Conservation (phyloP, 2,797 vertebrate species). For the Etheostoma nigrum region DNA sequence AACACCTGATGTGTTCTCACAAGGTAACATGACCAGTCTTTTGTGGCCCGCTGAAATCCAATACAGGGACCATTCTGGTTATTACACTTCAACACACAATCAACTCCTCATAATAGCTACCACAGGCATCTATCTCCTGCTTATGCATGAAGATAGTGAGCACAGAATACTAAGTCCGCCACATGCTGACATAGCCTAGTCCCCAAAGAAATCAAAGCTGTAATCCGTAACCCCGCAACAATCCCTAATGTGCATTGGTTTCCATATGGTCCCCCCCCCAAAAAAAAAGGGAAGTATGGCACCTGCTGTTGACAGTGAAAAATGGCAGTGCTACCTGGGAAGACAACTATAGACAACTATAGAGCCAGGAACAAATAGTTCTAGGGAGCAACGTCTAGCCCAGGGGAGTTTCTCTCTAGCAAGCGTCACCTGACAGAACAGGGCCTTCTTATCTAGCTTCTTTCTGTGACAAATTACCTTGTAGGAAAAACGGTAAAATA, state of each 20-base stretch:
- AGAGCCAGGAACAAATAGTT: slow-evolving; percentile 64
- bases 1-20: slow-evolving; percentile 35
- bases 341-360: slow-evolving; percentile 54
- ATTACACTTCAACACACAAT: slow-evolving; percentile 27
- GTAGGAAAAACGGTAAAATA: slow-evolving; percentile 8
- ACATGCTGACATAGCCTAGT: slow-evolving; percentile 16
- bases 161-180: not conserved
- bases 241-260: slow-evolving; percentile 34
- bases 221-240: slow-evolving; percentile 16
- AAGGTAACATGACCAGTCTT: slow-evolving; percentile 25
- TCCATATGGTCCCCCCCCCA: slow-evolving; percentile 2
- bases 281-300: slow-evolving; percentile 10
- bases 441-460: slow-evolving; percentile 29
- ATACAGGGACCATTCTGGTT: slow-evolving; percentile 4
- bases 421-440: slow-evolving; percentile 30
- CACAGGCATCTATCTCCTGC: not conserved
- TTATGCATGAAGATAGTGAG: not conserved
- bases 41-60: slow-evolving; percentile 35
- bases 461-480: slow-evolving; percentile 49
- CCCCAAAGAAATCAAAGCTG: slow-evolving; percentile 50
- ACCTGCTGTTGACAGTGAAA: slow-evolving; percentile 67
- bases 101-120: slow-evolving; percentile 19
- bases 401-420: slow-evolving; percentile 40
- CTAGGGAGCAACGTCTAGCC: slow-evolving; percentile 45
- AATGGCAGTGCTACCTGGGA: slow-evolving; percentile 50